Percentiles rank a stretch among this genome's conserved stretches.
phyloP scores from a whole-genome alignment of 1,140 invertebrate species.

The Papilio polyxenes region DNA sequence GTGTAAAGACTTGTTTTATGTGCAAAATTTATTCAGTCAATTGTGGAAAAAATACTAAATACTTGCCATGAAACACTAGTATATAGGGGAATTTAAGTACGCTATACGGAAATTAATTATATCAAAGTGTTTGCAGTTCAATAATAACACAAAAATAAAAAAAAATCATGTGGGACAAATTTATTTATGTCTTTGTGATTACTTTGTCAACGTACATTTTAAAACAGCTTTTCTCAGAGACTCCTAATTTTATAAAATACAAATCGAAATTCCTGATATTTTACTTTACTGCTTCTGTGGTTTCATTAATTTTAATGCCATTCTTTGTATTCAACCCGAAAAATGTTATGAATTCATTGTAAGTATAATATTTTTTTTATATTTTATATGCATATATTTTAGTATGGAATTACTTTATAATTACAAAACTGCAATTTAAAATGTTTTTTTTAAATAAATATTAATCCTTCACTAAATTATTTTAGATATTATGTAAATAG shows the following conservation, averaged over 20 bases:
- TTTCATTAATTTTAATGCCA: slow-evolving; percentile 72
- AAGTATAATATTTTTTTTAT: slow-evolving; percentile 55
- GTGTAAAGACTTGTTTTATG: slow-evolving; percentile 24
- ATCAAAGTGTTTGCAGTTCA: slow-evolving; percentile 38
- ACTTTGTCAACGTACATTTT: slow-evolving; percentile 71
- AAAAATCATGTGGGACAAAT: slow-evolving; percentile 71
- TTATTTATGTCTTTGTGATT: slow-evolving; percentile 70
- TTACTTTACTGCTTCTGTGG: slow-evolving; percentile 73
- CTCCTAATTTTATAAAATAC: slow-evolving; percentile 77
- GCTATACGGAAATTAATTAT: slow-evolving; percentile 2
- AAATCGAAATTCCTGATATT: slow-evolving; percentile 80
- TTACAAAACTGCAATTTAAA: too few relatives aligned
- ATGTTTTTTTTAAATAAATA: not conserved
- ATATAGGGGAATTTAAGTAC: not conserved
- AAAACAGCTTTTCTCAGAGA: slow-evolving; percentile 77
- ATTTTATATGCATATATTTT: not conserved
- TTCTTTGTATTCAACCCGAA: slow-evolving; percentile 78
- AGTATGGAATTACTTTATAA: too few relatives aligned
- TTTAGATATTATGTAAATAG: too few relatives aligned
- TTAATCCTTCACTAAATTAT: too few relatives aligned
- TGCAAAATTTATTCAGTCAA: slow-evolving; percentile 1
- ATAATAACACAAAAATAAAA: slow-evolving; percentile 35
- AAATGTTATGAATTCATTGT: slow-evolving; percentile 79
- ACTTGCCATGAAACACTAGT: not conserved
- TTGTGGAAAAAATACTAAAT: not conserved